phyloP scores from a whole-genome alignment of 2,797 vertebrate genomes.

The Enteromius paludinosus region DNA sequence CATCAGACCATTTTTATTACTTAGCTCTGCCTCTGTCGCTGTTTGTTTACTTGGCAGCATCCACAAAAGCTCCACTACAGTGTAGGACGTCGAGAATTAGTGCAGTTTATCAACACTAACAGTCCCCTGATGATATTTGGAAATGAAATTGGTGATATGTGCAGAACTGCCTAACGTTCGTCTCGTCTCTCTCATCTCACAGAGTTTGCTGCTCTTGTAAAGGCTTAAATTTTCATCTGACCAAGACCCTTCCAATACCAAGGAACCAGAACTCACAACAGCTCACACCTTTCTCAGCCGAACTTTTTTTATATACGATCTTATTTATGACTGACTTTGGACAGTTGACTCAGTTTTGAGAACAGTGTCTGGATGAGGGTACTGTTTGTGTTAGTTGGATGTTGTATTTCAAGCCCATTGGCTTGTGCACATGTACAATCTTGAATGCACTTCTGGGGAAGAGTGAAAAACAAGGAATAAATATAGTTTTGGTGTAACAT shows the following conservation, averaged over 20 bases:
- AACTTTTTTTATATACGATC: constrained; percentile 82
- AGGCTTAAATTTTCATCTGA: constrained; percentile 81
- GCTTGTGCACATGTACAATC: constrained; percentile 79
- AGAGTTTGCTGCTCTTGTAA: constrained; percentile 82
- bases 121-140: neutral
- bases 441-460: constrained; percentile 78
- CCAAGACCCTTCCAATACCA: constrained; percentile 78
- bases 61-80: neutral
- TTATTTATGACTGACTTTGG: constrained; percentile 82
- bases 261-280: constrained; percentile 76
- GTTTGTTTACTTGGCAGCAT: neutral
- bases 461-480: constrained; percentile 86
- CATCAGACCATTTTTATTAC: neutral
- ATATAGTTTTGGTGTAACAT: constrained; percentile 82
- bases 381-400: constrained; percentile 68
- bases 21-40: neutral
- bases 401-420: constrained; percentile 75
- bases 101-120: neutral
- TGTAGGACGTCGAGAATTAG: neutral
- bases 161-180: constrained; percentile 63
- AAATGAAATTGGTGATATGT: constrained; percentile 13
- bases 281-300: constrained; percentile 76
- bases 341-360: constrained; percentile 75
- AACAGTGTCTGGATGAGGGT: constrained; percentile 68
- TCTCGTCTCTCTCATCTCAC: constrained; percentile 70